Base-by-base conservation (phyloP, 2,113 vertebrate genomes). In the Irena cyanogastra region DNA sequence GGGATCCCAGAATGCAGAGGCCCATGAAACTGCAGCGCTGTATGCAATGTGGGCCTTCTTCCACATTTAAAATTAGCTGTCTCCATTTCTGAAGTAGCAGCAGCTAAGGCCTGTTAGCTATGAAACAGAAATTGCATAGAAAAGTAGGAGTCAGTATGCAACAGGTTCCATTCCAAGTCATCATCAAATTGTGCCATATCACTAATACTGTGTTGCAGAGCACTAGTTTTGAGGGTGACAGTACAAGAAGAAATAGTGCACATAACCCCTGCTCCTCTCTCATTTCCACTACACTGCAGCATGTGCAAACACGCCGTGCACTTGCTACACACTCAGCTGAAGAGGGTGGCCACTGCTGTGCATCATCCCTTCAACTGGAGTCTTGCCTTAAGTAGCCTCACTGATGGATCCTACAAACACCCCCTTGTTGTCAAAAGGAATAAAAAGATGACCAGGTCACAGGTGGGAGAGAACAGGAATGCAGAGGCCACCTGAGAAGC, bases 321-420 rank as follows among this genome's bases (percentile, higher is more conserved):
- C 72, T 60, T 56, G 44, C 61, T 64, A 49, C 87, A 28, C 7
- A 0, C 14, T 45, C 87, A 91, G 81, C 57, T 30, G 11, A 35
- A 61, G 66, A 87, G 53, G 30, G 30, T 39, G 53, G 70, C 41
- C 89, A 44, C 52, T 56, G 22, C 69, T 60, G 65, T 14, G 28
- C 53, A 16, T 71, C 64, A 7, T 31, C 37, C 0, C 5, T 83
- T 91, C 85, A 60, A 13, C 45, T 85, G 90, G 65, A 96, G 89
- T 82, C 92, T 79, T 92, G 96, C 96, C 97, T 96, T 97, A 97
- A 96, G 63, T 53, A 89, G 80, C 18, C 3, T 60, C 80, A 85
- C 52, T 37, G 54, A 75, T 76, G 71, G 61, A 76, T 69, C 52
- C 63, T 63, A 78, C 45, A 44, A 61, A 23, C 30, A 27, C 23